Evolutionary conservation across 2,113 vertebrate species (phyloP).

Genomic region (Nothobranchius kuhntae): DNA sequence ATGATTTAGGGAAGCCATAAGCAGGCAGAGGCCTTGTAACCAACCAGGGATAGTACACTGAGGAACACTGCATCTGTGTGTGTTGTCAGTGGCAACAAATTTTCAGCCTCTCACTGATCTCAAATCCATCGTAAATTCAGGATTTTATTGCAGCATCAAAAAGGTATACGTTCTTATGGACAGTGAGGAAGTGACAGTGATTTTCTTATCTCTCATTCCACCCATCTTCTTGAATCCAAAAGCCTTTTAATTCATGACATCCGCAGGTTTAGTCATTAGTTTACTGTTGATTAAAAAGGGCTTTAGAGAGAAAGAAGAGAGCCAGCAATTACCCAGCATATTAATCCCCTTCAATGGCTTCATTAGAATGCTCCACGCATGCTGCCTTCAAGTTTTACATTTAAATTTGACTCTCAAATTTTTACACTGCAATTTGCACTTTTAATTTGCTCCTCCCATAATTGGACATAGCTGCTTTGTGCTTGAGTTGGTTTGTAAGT

Average conservation of each 20-base stretch:
- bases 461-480: constrained; percentile 68
- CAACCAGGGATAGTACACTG: constrained; percentile 24
- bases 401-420: constrained; percentile 72
- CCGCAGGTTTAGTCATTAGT: constrained; percentile 69
- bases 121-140: constrained; percentile 6
- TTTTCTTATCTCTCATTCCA: constrained; percentile 33
- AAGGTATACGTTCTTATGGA: constrained; percentile 5
- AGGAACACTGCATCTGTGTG: constrained; percentile 40
- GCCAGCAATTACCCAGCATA: constrained; percentile 74
- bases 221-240: constrained; percentile 33
- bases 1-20: constrained; percentile 34
- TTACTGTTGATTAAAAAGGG: constrained; percentile 73
- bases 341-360: constrained; percentile 75
- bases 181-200: neutral
- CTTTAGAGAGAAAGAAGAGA: constrained; percentile 64
- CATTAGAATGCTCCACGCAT: constrained; percentile 72
- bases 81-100: constrained; percentile 32
- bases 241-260: constrained; percentile 50
- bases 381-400: constrained; percentile 69
- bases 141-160: constrained; percentile 23
- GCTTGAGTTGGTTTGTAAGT: constrained; percentile 60
- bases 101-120: constrained; percentile 9
- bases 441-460: constrained; percentile 74
- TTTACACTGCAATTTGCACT: constrained; percentile 73
- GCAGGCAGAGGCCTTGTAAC: constrained; percentile 19